Evolutionary conservation across 2,797 vertebrate species (phyloP), one percentile per base, ranked within the genome.

Genomic region (Tauraco hartlaubi): DNA sequence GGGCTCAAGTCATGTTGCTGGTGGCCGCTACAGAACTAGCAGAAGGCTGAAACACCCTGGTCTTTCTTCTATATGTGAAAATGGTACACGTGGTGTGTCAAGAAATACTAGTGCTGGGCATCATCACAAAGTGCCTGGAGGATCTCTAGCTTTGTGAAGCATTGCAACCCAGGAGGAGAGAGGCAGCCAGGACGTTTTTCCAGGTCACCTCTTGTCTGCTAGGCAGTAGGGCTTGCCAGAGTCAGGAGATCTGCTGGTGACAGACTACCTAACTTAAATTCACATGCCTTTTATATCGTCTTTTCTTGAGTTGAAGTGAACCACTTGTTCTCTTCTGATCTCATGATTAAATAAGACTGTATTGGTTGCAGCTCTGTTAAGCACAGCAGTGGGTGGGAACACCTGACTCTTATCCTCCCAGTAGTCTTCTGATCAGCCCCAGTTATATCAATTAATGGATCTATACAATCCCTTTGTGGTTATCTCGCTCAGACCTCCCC

Each of bases 381-480:
- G 72, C 72, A 19, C 64, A 88, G 63, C 46, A 55, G 33, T 13
- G 54, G 51, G 48, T n/a, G 74, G 28, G 72, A 79, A 9, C 33
- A 61, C 23, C 35, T 86, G 39, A 67, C 31, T 71, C 11, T 19
- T 41, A 15, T 29, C 39, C 26, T 90, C 58, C 17, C 33, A 31
- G 48, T 4, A 75, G 69, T 82, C 33, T 66, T 6, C 44, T 41
- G 13, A 1, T 72, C 76, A 90, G 62, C 41, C 31, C 20, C 22
- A 14, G 28, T 29, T 69, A 5, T 0, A 25, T 6, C 52, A 48
- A 33, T 44, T 12, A 12, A 23, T 58, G 41, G 5, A 43, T 63
- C 44, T 82, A 2, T 17, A 5, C 0, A 0, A 52, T 88, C 56
- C 37, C 23, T 21, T 28, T 56, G 23, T 44, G 19, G 11, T 66